phyloP scores from a whole-genome alignment of 2,797 vertebrate genomes.

The Austrolebias charrua region DNA sequence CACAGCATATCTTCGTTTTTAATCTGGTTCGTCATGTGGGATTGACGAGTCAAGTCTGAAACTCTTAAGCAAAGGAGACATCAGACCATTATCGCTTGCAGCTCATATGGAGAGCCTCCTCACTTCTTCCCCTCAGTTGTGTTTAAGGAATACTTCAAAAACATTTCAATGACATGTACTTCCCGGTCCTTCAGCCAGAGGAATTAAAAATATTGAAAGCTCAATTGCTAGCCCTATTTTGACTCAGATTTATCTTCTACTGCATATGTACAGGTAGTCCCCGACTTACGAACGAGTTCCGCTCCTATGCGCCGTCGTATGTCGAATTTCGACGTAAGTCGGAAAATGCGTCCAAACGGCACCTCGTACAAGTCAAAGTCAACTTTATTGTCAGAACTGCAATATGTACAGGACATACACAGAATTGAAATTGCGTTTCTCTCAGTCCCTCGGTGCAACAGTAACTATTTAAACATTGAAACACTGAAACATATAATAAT shows the following conservation, averaged over 20 bases:
- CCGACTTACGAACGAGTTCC: too few species aligned
- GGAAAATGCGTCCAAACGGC: too few species aligned
- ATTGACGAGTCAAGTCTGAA: background rate
- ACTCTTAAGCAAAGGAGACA: background rate
- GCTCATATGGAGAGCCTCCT: background rate
- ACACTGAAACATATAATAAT: too few species aligned
- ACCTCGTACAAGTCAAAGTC: too few species aligned
- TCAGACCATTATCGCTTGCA: background rate
- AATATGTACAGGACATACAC: too few species aligned
- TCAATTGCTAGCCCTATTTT: background rate
- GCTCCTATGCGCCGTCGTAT: too few species aligned
- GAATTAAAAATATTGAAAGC: background rate
- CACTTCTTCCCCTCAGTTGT: background rate
- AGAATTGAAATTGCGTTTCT: too few species aligned
- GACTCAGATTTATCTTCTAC: background rate
- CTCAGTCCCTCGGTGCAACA: too few species aligned
- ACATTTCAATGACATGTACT: background rate
- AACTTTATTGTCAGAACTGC: too few species aligned
- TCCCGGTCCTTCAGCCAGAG: background rate
- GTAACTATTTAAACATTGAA: too few species aligned
- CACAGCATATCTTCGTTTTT: background rate
- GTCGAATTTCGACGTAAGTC: too few species aligned
- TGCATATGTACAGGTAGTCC: too few species aligned
- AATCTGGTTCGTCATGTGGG: background rate
- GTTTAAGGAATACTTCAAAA: background rate